Conservation (phyloP, 2,888 invertebrate genomes). For the Chouioia cunea region DNA sequence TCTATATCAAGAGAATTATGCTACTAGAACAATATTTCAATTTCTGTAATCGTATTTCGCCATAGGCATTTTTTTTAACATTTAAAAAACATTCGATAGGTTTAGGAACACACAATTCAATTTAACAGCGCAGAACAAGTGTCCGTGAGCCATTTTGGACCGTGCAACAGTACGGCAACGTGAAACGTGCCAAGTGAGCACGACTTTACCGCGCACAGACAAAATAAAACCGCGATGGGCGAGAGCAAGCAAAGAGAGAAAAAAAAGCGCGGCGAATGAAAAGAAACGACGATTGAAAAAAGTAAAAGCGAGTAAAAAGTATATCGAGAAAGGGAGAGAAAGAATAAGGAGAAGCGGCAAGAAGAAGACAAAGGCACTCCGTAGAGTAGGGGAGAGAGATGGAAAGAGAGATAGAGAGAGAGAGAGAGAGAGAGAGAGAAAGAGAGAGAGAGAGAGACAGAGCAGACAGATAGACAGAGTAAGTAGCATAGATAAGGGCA, state of each 20-base stretch:
- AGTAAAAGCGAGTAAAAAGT: slow-evolving; percentile 34
- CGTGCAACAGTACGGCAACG: slow-evolving; percentile 50
- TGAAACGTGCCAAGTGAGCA: slow-evolving; percentile 47
- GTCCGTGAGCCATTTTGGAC: slow-evolving; percentile 66
- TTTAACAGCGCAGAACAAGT: slow-evolving; percentile 52
- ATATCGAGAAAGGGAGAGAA: not conserved
- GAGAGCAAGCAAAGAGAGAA: slow-evolving; percentile 16
- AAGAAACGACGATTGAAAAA: slow-evolving; percentile 43
- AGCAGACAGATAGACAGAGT: slow-evolving; percentile 32
- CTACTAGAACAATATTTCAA: too few relatives aligned
- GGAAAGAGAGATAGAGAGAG: slow-evolving; percentile 22
- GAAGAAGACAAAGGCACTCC: slow-evolving; percentile 13
- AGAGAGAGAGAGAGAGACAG: slow-evolving; percentile 5
- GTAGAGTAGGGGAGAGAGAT: not conserved
- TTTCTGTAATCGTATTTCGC: too few relatives aligned
- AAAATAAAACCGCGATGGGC: slow-evolving; percentile 60
- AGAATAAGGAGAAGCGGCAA: slow-evolving; percentile 1
- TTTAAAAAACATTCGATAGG: too few relatives aligned
- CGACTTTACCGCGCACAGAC: slow-evolving; percentile 60
- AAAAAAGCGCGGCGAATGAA: slow-evolving; percentile 34
- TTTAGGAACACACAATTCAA: slow-evolving; percentile 2
- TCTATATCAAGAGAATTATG: too few relatives aligned
- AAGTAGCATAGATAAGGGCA: slow-evolving; percentile 44
- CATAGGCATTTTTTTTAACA: too few relatives aligned
- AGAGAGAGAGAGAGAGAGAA: too few relatives aligned